Conservation (phyloP, 2,888 invertebrate genomes). For the Pristionchus japonicus region DNA sequence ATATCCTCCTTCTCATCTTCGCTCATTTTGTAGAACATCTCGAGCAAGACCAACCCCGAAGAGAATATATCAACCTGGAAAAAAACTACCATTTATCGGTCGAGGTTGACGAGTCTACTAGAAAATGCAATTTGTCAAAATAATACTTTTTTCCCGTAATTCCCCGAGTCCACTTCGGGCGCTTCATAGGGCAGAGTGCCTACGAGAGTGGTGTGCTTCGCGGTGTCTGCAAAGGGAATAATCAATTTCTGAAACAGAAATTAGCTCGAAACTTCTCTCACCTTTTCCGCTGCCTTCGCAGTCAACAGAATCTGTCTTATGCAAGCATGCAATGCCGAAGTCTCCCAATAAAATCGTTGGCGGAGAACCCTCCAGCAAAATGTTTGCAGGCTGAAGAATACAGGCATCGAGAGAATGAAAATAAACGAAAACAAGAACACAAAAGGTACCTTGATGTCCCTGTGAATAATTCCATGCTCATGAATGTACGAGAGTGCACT, state of each 20-base stretch:
- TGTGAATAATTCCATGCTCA: conserved; percentile 42
- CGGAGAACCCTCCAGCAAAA: neutral
- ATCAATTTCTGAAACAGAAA: no score
- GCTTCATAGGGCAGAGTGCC: no score
- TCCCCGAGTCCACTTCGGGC: no score
- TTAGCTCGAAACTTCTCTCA: neutral
- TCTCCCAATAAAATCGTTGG: conserved; percentile 24
- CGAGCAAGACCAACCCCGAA: conserved; percentile 36
- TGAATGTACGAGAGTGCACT: conserved; percentile 37
- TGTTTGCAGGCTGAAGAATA: conserved; percentile 35
- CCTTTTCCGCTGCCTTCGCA: no score
- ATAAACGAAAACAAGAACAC: no score
- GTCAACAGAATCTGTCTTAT: neutral
- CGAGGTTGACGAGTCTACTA: no score
- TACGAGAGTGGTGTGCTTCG: no score
- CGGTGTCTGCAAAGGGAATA: no score
- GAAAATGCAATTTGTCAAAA: no score
- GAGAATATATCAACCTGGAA: conserved; percentile 42
- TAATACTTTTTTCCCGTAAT: no score
- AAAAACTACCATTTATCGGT: neutral
- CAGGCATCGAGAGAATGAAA: no score
- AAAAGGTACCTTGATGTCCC: conserved; percentile 45
- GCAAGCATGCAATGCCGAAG: conserved; percentile 38
- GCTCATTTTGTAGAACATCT: conserved; percentile 1
- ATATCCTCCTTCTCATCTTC: neutral